Conservation (phyloP, 2,113 vertebrate species). For the Corydoras maculifer region DNA sequence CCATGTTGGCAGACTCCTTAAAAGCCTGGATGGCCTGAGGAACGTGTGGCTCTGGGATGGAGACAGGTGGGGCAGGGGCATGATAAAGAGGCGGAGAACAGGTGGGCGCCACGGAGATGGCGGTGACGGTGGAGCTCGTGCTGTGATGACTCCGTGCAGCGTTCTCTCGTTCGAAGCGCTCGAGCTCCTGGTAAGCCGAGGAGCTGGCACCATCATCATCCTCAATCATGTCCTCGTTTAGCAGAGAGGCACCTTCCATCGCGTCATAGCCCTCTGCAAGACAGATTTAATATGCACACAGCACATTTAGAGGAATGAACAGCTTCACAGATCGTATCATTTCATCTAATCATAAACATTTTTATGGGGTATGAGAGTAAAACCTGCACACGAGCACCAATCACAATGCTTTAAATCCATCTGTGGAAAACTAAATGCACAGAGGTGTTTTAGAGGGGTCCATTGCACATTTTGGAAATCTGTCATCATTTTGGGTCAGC, state of each 20-base stretch:
- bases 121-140: conserved; percentile 74
- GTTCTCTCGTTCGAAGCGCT: conserved; percentile 67
- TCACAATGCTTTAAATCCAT: too few relatives aligned
- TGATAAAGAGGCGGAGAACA: conserved; percentile 61
- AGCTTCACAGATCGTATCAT: conserved; percentile 53
- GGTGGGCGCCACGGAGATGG: conserved; percentile 67
- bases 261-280: conserved; percentile 77
- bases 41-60: conserved; percentile 60
- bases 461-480: too few relatives aligned
- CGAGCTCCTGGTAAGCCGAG: conserved; percentile 70
- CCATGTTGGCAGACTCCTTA: conserved; percentile 74
- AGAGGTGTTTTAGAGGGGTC: too few relatives aligned
- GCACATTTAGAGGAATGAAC: conserved; percentile 64
- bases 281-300: conserved; percentile 68
- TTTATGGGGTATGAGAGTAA: neutral
- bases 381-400: neutral
- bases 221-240: conserved; percentile 75
- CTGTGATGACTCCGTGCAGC: conserved; percentile 71
- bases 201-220: conserved; percentile 73
- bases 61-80: conserved; percentile 55
- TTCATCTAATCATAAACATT: too few relatives aligned
- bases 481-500: too few relatives aligned
- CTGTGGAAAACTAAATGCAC: too few relatives aligned
- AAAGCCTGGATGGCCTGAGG: conserved; percentile 74
- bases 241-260: conserved; percentile 70